phyloP scores from a whole-genome alignment of 2,797 vertebrate genomes.

The Xiphorhynchus erythropygius region DNA sequence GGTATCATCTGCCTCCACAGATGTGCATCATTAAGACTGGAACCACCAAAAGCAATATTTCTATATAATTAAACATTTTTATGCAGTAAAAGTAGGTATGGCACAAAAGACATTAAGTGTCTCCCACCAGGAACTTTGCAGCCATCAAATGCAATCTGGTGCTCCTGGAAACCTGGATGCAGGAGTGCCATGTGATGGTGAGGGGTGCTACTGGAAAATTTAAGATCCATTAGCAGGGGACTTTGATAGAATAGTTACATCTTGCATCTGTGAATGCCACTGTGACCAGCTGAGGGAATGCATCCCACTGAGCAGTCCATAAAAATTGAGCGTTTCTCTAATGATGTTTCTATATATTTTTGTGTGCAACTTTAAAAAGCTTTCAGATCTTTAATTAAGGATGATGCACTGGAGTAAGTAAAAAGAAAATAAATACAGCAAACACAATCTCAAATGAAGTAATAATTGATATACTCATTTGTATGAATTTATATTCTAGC shows the following conservation, averaged over 20 bases:
- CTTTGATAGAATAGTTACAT: background rate
- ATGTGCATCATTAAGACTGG: slow-evolving; percentile 11
- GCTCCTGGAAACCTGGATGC: background rate
- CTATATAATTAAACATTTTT: slow-evolving; percentile 37
- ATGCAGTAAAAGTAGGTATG: background rate
- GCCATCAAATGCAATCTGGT: background rate
- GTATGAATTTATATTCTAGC: background rate
- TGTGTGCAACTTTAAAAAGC: background rate
- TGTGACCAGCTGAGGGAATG: background rate
- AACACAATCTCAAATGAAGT: background rate
- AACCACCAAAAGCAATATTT: slow-evolving; percentile 34
- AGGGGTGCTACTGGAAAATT: background rate
- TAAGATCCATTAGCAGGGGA: background rate
- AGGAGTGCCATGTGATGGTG: background rate
- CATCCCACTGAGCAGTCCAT: background rate
- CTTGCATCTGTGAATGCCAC: background rate
- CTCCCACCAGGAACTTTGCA: background rate
- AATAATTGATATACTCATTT: background rate
- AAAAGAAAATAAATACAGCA: background rate
- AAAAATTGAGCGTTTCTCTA: background rate
- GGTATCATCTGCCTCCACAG: slow-evolving; percentile 30
- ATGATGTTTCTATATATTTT: background rate
- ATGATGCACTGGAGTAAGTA: background rate
- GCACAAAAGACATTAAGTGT: background rate
- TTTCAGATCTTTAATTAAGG: background rate